Conservation (phyloP, 2,797 vertebrate species). For the Pipistrellus pipistrellus region DNA sequence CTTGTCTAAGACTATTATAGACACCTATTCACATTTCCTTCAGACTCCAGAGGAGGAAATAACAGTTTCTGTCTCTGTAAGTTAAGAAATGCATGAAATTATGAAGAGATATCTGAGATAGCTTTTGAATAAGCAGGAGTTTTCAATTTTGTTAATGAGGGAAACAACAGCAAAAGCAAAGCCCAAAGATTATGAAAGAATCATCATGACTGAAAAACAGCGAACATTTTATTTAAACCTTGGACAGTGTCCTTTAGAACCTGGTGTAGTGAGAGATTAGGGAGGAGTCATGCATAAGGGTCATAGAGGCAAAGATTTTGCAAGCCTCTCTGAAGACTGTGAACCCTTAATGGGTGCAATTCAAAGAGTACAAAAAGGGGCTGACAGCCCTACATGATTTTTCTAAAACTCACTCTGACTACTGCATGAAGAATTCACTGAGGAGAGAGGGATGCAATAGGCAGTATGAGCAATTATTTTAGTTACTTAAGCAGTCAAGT, state of each 20-base stretch:
- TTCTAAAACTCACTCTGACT: not conserved
- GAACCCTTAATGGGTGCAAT: not conserved
- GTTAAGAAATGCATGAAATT: not conserved
- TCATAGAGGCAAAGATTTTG: not conserved
- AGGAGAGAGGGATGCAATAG: not conserved
- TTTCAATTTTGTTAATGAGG: slow-evolving; percentile 3
- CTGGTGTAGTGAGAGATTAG: not conserved
- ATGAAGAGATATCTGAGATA: not conserved
- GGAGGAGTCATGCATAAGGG: not conserved
- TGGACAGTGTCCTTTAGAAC: not conserved
- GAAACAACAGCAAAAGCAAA: not conserved
- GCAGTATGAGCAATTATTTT: not conserved
- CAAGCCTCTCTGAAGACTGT: not conserved
- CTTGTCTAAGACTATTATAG: not conserved
- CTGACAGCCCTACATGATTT: not conserved
- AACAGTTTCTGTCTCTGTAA: not conserved
- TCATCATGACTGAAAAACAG: not conserved
- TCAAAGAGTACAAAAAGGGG: slow-evolving; percentile 16
- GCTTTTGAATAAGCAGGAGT: not conserved
- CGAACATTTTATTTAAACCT: not conserved
- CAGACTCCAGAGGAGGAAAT: not conserved
- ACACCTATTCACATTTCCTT: not conserved
- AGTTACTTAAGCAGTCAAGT: not conserved
- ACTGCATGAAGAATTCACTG: not conserved
- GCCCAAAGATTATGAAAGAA: not conserved